Evolutionary conservation across 2,113 vertebrate genomes (phyloP).

Genomic region (Scophthalmus maximus): DNA sequence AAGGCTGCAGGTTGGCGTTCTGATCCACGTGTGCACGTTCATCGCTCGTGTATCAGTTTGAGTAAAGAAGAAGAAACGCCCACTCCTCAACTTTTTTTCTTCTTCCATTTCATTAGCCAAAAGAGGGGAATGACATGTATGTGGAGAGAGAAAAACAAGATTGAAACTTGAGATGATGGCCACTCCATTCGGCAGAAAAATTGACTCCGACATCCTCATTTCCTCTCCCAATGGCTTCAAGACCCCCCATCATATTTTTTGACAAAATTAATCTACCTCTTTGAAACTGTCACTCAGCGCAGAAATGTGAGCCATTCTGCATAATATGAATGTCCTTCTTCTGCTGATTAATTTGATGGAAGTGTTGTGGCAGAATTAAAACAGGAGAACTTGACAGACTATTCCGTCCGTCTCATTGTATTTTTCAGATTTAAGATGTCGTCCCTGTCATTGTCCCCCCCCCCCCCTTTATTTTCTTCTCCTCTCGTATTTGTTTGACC

Average conservation of each 20-base stretch:
- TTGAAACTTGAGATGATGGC: slow-evolving; percentile 69
- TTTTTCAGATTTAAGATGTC: slow-evolving; percentile 45
- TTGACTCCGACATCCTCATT: slow-evolving; percentile 81
- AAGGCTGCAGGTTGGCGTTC: slow-evolving; percentile 21
- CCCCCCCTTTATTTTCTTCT: not conserved
- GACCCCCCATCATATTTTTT: slow-evolving; percentile 79
- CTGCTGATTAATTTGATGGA: slow-evolving; percentile 68
- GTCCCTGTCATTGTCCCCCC: not conserved
- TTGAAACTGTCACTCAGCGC: slow-evolving; percentile 73
- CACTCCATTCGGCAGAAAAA: slow-evolving; percentile 74
- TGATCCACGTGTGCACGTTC: slow-evolving; percentile 19
- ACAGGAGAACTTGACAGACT: slow-evolving; percentile 51
- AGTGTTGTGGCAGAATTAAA: slow-evolving; percentile 56
- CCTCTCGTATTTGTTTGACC: slow-evolving; percentile 37
- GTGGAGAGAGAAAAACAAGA: slow-evolving; percentile 52
- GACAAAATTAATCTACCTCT: slow-evolving; percentile 81
- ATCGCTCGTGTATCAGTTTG: slow-evolving; percentile 34
- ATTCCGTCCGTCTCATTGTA: slow-evolving; percentile 57
- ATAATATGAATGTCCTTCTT: slow-evolving; percentile 48
- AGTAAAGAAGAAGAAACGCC: slow-evolving; percentile 7
- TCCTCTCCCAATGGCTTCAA: slow-evolving; percentile 78
- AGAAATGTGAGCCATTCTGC: slow-evolving; percentile 55
- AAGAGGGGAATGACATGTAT: slow-evolving; percentile 51
- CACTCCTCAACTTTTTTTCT: slow-evolving; percentile 4
- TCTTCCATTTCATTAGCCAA: slow-evolving; percentile 24